These are phyloP conservation scores for Agrilus planipennis DNA, from an alignment of 1,140 invertebrate species.

Conservation along the genomic window DNA sequence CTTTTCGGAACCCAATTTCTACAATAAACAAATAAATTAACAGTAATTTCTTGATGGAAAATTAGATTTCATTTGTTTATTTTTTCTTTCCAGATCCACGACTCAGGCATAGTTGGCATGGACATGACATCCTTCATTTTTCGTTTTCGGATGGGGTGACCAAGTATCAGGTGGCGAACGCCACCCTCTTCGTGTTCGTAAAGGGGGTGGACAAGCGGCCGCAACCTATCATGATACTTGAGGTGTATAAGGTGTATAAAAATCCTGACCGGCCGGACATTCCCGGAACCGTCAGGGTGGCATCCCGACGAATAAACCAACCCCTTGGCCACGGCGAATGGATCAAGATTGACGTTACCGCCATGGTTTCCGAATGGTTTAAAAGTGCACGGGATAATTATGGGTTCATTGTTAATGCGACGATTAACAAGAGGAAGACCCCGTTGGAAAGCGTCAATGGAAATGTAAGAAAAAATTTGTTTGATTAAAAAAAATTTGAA, in stretches of 20 bases:
- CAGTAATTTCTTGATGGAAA: neutral
- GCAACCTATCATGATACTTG: slow-evolving; percentile 15
- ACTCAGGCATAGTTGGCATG: slow-evolving; percentile 30
- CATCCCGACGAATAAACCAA: slow-evolving; percentile 19
- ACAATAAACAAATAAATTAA: slow-evolving; percentile 45
- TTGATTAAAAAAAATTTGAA: too few species aligned
- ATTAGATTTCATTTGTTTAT: neutral
- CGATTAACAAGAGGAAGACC: slow-evolving; percentile 32
- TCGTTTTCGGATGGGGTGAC: slow-evolving; percentile 38
- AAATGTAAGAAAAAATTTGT: too few species aligned
- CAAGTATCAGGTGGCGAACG: slow-evolving; percentile 36
- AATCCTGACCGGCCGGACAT: slow-evolving; percentile 18
- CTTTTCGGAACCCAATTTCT: too few species aligned
- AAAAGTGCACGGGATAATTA: slow-evolving; percentile 56
- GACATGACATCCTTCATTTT: slow-evolving; percentile 37
- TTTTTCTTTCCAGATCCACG: slow-evolving; percentile 32
- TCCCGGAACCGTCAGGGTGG: slow-evolving; percentile 16
- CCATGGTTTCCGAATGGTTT: slow-evolving; percentile 65
- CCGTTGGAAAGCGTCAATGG: slow-evolving; percentile 18
- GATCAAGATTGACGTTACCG: slow-evolving; percentile 62
- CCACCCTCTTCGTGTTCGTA: slow-evolving; percentile 38
- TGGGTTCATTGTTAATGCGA: slow-evolving; percentile 60
- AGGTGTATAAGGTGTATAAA: slow-evolving; percentile 28
- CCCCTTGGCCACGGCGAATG: slow-evolving; percentile 45
- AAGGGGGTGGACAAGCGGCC: slow-evolving; percentile 24